A percentile compares a stretch with the other conserved stretches of the same genome.
phyloP scores from a whole-genome alignment of 2,113 vertebrate species.

The Macquaria australasica region DNA sequence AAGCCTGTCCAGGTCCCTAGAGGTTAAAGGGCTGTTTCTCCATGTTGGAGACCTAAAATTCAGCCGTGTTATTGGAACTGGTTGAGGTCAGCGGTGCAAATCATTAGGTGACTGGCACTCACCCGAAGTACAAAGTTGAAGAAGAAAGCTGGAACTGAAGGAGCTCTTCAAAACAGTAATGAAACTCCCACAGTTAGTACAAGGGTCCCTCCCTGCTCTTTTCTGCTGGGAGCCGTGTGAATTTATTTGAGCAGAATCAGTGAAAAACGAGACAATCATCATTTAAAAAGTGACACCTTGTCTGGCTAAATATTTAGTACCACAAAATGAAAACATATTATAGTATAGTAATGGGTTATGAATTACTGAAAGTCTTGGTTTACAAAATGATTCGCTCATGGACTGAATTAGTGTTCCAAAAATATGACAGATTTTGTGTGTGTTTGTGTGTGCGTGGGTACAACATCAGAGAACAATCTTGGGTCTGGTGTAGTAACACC shows the following conservation, averaged over 20 bases:
- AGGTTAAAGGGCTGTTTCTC: constrained; percentile 35
- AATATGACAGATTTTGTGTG: not conserved
- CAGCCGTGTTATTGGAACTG: constrained; percentile 57
- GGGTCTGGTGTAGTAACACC: constrained; percentile 1
- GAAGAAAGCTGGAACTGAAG: constrained; percentile 31
- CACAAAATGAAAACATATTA: constrained; percentile 19
- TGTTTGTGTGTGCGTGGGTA: not conserved
- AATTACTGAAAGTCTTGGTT: not conserved
- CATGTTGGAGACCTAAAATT: not conserved
- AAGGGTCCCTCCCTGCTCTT: constrained; percentile 35
- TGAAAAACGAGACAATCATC: constrained; percentile 19
- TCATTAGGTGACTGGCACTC: constrained; percentile 48
- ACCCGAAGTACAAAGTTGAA: constrained; percentile 31
- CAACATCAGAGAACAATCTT: not conserved
- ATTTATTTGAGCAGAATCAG: constrained; percentile 5
- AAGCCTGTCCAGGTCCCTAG: not conserved
- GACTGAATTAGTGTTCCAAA: not conserved
- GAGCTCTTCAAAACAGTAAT: constrained; percentile 29
- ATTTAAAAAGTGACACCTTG: constrained; percentile 10
- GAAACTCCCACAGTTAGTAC: constrained; percentile 2
- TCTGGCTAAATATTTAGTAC: not conserved
- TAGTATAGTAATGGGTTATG: not conserved
- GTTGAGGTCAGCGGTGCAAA: constrained; percentile 45
- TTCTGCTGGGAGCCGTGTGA: constrained; percentile 9
- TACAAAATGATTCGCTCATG: not conserved